A percentile compares a stretch with the other conserved stretches of the same genome.
Conservation (phyloP, 2,888 invertebrate genomes). For the Hoplodrina blanda region DNA sequence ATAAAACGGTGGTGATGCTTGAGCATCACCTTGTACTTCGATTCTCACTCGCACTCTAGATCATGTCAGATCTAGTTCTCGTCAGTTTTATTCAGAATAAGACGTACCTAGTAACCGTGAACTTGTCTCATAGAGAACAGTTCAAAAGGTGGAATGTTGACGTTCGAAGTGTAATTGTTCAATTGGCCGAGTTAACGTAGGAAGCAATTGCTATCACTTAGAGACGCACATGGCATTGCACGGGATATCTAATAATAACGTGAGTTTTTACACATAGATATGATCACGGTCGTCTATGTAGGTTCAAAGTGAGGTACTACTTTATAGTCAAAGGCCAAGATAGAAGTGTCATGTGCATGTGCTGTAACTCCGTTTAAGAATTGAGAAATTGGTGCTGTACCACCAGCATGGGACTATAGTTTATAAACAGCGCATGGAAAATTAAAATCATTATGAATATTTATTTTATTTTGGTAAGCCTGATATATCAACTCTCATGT, state of each 20-base stretch:
- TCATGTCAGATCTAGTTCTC: not conserved
- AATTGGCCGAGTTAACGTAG: constrained; percentile 50
- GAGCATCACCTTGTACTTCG: too few species aligned
- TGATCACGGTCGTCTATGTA: not conserved
- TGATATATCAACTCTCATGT: too few species aligned
- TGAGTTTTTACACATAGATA: constrained; percentile 11
- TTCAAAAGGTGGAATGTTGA: constrained; percentile 44
- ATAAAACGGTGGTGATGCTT: too few species aligned
- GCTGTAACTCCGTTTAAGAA: not conserved
- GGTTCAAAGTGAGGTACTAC: not conserved
- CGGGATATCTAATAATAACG: constrained; percentile 8
- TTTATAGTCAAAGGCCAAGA: too few species aligned
- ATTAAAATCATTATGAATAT: too few species aligned
- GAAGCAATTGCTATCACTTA: constrained; percentile 54
- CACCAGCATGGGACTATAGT: too few species aligned
- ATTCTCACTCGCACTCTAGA: too few species aligned
- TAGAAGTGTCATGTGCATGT: not conserved
- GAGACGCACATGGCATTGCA: constrained; percentile 42
- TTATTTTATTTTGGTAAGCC: too few species aligned
- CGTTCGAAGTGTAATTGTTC: constrained; percentile 55
- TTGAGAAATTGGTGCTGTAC: not conserved
- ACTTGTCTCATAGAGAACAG: constrained; percentile 46
- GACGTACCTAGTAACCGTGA: constrained; percentile 47
- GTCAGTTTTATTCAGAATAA: not conserved
- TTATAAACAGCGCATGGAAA: too few species aligned